Evolutionary conservation across 2,113 vertebrate species (phyloP).

Genomic region (Cryptomyrus ogoouensis): DNA sequence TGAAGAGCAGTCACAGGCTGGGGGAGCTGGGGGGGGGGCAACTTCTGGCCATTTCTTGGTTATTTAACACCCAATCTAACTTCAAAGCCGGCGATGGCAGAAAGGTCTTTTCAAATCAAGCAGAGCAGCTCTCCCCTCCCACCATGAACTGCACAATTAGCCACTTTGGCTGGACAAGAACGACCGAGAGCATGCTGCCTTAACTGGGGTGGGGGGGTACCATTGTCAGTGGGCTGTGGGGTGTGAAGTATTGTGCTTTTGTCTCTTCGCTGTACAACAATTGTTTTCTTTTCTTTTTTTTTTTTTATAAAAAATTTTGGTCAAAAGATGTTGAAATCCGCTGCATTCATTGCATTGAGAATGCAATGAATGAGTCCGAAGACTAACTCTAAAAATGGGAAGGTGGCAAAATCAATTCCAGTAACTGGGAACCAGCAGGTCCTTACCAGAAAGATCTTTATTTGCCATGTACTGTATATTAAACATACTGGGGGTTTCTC

Average conservation of each 20-base stretch:
- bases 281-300: too few species aligned
- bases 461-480: not conserved
- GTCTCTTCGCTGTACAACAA: not conserved
- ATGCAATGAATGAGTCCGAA: not conserved
- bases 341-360: not conserved
- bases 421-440: not conserved
- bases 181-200: not conserved
- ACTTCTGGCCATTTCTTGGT: slow-evolving; percentile 59
- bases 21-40: slow-evolving; percentile 40
- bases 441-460: not conserved
- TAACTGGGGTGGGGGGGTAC: not conserved
- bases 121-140: slow-evolving; percentile 20
- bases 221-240: not conserved
- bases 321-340: not conserved
- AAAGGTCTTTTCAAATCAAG: slow-evolving; percentile 38
- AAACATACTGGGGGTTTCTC: not conserved
- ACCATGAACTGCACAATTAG: slow-evolving; percentile 36
- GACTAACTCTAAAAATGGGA: not conserved
- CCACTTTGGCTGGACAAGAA: not conserved
- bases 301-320: not conserved
- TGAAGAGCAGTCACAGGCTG: slow-evolving; percentile 40
- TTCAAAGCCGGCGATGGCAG: slow-evolving; percentile 44
- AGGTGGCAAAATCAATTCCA: not conserved
- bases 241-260: not conserved
- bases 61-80: slow-evolving; percentile 64